Conservation (phyloP, 2,888 invertebrate genomes). For the Panzeria rudis region DNA sequence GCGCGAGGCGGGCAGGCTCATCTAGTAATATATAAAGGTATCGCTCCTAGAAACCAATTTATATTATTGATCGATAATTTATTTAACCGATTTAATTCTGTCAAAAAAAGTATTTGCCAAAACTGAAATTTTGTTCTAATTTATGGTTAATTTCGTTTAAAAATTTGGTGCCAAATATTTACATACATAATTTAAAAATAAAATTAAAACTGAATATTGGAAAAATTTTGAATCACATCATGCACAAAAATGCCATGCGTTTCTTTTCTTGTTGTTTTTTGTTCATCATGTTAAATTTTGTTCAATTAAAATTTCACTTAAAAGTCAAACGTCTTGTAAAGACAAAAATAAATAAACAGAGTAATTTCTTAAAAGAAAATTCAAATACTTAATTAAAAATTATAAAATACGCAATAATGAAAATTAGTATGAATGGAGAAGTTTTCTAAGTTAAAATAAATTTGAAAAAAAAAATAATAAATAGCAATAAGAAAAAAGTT, state of each 20-base stretch:
- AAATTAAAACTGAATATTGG: conserved; percentile 34
- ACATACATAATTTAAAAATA: conserved; percentile 6
- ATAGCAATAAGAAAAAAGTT: conserved; percentile 2
- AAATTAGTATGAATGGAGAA: not conserved
- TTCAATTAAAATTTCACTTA: conserved; percentile 34
- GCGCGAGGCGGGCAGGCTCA: no score
- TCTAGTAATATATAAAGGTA: no score
- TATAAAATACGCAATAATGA: not conserved
- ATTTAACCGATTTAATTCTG: not conserved
- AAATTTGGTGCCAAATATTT: conserved; percentile 32
- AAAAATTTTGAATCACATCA: conserved; percentile 72
- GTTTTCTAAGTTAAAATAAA: not conserved
- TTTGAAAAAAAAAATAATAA: not conserved
- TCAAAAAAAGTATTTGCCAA: not conserved
- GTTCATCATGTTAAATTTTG: conserved; percentile 12
- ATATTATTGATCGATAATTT: no score
- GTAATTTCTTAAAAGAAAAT: conserved; percentile 13
- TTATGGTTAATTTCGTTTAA: not conserved
- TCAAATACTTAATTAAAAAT: not conserved
- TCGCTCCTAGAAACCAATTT: no score
- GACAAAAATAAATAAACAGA: conserved; percentile 13
- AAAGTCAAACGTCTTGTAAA: conserved; percentile 34
- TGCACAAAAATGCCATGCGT: conserved; percentile 83
- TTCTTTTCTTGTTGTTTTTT: conserved; percentile 34
- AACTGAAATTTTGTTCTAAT: not conserved